Evolutionary conservation across 2,113 vertebrate genomes (phyloP).

Genomic region (Polyodon spathula): DNA sequence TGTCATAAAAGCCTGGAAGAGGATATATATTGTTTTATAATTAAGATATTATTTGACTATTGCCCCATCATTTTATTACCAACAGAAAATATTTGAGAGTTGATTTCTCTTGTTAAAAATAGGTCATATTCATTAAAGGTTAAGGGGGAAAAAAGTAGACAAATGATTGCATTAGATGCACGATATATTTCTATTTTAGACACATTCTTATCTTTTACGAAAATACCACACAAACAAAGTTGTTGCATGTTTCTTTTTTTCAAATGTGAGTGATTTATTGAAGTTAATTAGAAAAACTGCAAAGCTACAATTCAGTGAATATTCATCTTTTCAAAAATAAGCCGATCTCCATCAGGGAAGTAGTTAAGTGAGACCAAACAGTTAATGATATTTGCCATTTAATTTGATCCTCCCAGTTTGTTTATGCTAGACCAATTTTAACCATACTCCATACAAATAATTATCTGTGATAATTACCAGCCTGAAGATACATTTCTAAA

Average conservation of each 20-base stretch:
- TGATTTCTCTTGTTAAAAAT: too few relatives aligned
- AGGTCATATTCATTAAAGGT: too few relatives aligned
- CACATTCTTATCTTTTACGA: too few relatives aligned
- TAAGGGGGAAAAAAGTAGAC: too few relatives aligned
- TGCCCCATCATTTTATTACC: too few relatives aligned
- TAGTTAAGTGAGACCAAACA: constrained; percentile 65
- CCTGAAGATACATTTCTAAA: constrained; percentile 96
- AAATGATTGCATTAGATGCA: too few relatives aligned
- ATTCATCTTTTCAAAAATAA: constrained; percentile 3
- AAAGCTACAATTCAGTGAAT: background rate
- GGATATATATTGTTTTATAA: too few relatives aligned
- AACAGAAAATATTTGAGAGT: too few relatives aligned
- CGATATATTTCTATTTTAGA: too few relatives aligned
- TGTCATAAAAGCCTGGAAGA: too few relatives aligned
- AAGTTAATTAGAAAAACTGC: background rate
- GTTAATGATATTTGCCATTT: constrained; percentile 86
- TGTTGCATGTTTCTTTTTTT: background rate
- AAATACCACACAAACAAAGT: too few relatives aligned
- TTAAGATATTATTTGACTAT: too few relatives aligned
- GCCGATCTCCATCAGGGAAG: constrained; percentile 27
- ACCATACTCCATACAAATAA: constrained; percentile 96
- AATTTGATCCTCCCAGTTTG: constrained; percentile 94
- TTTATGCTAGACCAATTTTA: constrained; percentile 99
- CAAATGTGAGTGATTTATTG: background rate
- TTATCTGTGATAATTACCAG: constrained; percentile 99